A percentile compares a stretch with the other conserved stretches of the same genome.
These are phyloP conservation scores for Synchiropus splendidus DNA, from an alignment of 2,113 vertebrate species.

Conservation along the genomic window DNA sequence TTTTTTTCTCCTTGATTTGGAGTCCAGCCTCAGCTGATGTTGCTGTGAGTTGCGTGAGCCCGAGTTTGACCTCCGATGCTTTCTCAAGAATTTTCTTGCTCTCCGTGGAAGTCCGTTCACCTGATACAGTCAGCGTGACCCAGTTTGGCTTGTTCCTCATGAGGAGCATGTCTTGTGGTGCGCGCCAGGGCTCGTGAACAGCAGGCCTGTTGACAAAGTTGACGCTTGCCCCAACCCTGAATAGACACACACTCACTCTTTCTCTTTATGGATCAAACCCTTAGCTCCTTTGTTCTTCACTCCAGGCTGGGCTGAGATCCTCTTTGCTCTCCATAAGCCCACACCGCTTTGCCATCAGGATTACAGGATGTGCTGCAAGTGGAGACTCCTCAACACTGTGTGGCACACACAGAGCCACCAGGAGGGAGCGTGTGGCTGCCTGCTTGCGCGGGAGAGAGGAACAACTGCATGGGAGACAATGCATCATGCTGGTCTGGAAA, in stretches of 20 bases:
- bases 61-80: slow-evolving; percentile 50
- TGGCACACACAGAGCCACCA: slow-evolving; percentile 22
- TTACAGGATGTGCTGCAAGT: slow-evolving; percentile 59
- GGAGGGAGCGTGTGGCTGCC: slow-evolving; percentile 19
- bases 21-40: slow-evolving; percentile 27
- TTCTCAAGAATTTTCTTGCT: slow-evolving; percentile 26
- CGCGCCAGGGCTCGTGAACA: slow-evolving; percentile 35
- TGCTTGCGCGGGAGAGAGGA: slow-evolving; percentile 37
- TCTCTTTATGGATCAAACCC: slow-evolving; percentile 48
- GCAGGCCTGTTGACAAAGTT: slow-evolving; percentile 52
- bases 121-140: slow-evolving; percentile 21
- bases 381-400: slow-evolving; percentile 42
- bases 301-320: slow-evolving; percentile 62
- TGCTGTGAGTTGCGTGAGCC: slow-evolving; percentile 44
- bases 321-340: slow-evolving; percentile 49
- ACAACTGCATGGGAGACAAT: slow-evolving; percentile 50
- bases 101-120: slow-evolving; percentile 15
- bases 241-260: slow-evolving; percentile 9
- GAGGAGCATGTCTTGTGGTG: slow-evolving; percentile 24
- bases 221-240: slow-evolving; percentile 33
- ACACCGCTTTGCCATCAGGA: slow-evolving; percentile 61
- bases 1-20: slow-evolving; percentile 26
- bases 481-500: slow-evolving; percentile 41
- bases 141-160: slow-evolving; percentile 14
- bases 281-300: slow-evolving; percentile 57